These are phyloP conservation scores for Telmatochromis sp. DNA, from an alignment of 2,113 vertebrate species.

Conservation along the genomic window DNA sequence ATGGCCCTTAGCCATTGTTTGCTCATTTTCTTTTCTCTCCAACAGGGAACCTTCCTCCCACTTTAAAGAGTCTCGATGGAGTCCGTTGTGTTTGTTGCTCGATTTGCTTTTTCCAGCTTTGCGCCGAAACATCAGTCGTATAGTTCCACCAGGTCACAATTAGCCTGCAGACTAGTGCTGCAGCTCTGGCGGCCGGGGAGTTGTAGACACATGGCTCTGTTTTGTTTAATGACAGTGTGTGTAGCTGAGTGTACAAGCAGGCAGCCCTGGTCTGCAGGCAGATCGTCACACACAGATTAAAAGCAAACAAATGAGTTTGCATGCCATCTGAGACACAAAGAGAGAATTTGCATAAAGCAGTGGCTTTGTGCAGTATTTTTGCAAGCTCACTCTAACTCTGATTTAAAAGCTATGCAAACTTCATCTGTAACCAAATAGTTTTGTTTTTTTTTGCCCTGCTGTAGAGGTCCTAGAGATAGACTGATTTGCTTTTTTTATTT, in stretches of 20 bases:
- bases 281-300: slow-evolving; percentile 45
- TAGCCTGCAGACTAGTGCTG: slow-evolving; percentile 38
- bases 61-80: slow-evolving; percentile 26
- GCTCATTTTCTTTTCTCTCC: slow-evolving; percentile 16
- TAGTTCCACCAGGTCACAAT: slow-evolving; percentile 60
- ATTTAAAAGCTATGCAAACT: background rate
- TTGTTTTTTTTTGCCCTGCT: background rate
- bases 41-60: slow-evolving; percentile 16
- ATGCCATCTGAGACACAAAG: background rate
- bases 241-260: slow-evolving; percentile 1
- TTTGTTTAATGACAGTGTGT: slow-evolving; percentile 62
- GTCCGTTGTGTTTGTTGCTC: slow-evolving; percentile 34
- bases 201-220: slow-evolving; percentile 58
- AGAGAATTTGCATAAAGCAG: background rate
- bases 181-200: slow-evolving; percentile 22
- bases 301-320: slow-evolving; percentile 46
- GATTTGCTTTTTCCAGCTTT: slow-evolving; percentile 18
- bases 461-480: background rate
- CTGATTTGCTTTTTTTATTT: background rate
- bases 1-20: slow-evolving; percentile 41
- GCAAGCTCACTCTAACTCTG: background rate
- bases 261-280: slow-evolving; percentile 28
- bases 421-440: background rate
- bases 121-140: slow-evolving; percentile 33
- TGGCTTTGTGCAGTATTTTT: background rate